Base-by-base conservation (phyloP, 2,888 invertebrate species). In the Drosophila infuscata region DNA sequence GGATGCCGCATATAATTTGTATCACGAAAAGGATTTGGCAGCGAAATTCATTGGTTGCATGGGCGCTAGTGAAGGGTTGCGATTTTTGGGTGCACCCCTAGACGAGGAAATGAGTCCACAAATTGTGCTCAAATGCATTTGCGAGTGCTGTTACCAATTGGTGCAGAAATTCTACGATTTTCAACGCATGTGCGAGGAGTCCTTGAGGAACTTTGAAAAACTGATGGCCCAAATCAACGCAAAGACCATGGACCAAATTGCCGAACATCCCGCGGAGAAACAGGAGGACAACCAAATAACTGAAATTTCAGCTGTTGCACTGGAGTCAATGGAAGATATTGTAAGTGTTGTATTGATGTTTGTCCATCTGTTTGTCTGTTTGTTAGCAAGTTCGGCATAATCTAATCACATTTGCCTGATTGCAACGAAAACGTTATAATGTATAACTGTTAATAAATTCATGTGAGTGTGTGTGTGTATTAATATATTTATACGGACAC, bases 111-210 rank as follows among this genome's bases (percentile, higher is more conserved):
- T 57, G 4, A 60, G 36, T 32, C 56, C 61, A 7, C 68, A 70
- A 15, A 38, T 83, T 49, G 80, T 85, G 71, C 88, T 92, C 11
- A 70, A 79, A n/a, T 81, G 74, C 52, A 84, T 92, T 35, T 92
- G 92, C 49, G 76, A 79, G 38, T 77, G 62, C 25, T 92, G 92
- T 63, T 87, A 83, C 67, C 76, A 81, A 9, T 74, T 91, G 79
- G 76, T 92, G 29, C 75, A 84, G n/a, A 79, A 82, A 33, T 86
- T 91, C 25, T 76, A 88, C 33, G 84, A 90, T 29, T 92, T 92
- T 66, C 91, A 88, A 61, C 72, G 82, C 15, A 91, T 92, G 91
- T 91, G 88, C 60, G 76, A 81, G 49, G 84, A 89, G 61, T 92
- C 92, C 11, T 75, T 79, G 59, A 61, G 70, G 11, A 88, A 89